phyloP scores from a whole-genome alignment of 2,113 vertebrate genomes.

The Sinocyclocheilus grahami region DNA sequence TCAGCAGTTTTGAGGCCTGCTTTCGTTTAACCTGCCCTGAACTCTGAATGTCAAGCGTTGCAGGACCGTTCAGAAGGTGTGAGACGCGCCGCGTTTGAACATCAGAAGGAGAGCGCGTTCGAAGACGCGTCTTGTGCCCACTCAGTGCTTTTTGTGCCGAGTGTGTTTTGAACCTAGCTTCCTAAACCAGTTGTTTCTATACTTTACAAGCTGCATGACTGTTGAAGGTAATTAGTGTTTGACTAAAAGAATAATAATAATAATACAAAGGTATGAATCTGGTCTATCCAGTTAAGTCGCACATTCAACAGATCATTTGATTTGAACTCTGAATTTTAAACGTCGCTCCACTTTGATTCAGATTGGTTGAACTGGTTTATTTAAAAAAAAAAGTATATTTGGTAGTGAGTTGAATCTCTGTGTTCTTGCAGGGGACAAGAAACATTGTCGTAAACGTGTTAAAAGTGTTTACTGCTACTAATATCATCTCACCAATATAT shows the following conservation, averaged over 20 bases:
- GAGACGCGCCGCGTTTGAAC: neutral
- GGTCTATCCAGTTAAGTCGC: neutral
- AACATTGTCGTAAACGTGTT: neutral
- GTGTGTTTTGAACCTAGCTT: neutral
- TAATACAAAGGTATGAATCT: too few relatives aligned
- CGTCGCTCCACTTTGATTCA: neutral
- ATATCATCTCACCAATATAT: neutral
- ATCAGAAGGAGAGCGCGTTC: neutral
- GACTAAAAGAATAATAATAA: too few relatives aligned
- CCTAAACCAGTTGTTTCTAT: neutral
- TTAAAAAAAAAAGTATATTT: neutral
- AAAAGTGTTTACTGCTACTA: neutral
- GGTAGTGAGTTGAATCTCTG: neutral
- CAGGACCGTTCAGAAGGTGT: neutral
- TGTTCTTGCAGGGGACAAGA: neutral
- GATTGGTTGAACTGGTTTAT: neutral
- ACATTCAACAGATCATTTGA: neutral
- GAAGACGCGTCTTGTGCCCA: neutral
- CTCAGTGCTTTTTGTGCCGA: neutral
- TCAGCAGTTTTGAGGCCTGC: neutral
- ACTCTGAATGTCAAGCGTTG: neutral
- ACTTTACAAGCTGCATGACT: neutral
- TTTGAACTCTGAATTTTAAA: too few relatives aligned
- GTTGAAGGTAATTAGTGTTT: neutral
- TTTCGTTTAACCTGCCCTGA: constrained; percentile 9